Conservation (phyloP, 2,888 invertebrate genomes). For the Acanthococcus lagerstroemiae region DNA sequence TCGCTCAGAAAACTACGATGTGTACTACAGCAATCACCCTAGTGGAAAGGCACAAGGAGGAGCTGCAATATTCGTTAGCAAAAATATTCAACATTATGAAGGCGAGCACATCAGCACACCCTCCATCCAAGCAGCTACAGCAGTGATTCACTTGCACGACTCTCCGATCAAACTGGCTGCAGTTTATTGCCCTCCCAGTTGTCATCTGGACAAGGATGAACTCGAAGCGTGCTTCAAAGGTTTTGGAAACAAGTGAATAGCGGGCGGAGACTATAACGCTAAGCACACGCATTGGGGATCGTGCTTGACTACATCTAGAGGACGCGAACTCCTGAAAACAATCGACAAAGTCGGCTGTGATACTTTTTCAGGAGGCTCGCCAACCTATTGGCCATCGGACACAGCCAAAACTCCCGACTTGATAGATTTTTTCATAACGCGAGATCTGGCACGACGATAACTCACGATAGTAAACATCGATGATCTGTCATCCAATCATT, state of each 20-base stretch:
- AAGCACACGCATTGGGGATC: neutral
- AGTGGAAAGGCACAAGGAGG: neutral
- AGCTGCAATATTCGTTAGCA: neutral
- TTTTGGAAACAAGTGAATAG: neutral
- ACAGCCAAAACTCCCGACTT: constrained; percentile 36
- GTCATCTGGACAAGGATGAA: too few species aligned
- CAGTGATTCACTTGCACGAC: neutral
- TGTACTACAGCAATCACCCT: constrained; percentile 1
- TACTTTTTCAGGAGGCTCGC: constrained; percentile 33
- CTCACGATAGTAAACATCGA: neutral
- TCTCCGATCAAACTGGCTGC: neutral
- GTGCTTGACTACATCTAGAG: neutral
- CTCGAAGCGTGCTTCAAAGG: too few species aligned
- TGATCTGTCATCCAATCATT: constrained; percentile 13
- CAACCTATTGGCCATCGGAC: constrained; percentile 37
- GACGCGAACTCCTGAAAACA: neutral
- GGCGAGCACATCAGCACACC: neutral
- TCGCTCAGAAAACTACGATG: neutral
- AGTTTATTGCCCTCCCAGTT: constrained; percentile 2
- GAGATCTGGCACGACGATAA: constrained; percentile 20
- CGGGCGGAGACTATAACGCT: constrained; percentile 1
- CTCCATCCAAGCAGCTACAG: neutral
- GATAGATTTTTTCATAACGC: constrained; percentile 36
- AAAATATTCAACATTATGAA: neutral
- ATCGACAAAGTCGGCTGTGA: neutral